Evolutionary conservation across 2,888 invertebrate species (phyloP).

Genomic region (Drosophila mercatorum): DNA sequence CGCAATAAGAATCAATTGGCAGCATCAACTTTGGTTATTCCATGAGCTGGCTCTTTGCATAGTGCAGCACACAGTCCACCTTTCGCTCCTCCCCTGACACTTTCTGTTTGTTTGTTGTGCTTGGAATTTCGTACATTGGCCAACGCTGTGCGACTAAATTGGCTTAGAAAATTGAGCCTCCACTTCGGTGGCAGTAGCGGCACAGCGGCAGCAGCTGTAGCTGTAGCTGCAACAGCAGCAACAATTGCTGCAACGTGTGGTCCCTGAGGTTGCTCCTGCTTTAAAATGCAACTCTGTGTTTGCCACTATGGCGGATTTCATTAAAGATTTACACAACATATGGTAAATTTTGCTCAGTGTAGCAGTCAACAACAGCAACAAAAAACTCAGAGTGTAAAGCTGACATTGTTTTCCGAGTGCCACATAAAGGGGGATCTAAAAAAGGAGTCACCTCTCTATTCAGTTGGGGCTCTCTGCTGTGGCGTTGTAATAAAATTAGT

Average conservation of each 20-base stretch:
- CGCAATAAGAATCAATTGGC: conserved; percentile 60
- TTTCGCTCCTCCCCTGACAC: not conserved
- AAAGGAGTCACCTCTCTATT: conserved; percentile 29
- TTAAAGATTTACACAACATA: conserved; percentile 78
- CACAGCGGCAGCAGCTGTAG: conserved; percentile 1
- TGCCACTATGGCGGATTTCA: conserved; percentile 72
- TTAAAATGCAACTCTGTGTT: conserved; percentile 75
- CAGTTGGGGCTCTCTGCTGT: conserved; percentile 66
- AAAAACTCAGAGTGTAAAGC: conserved; percentile 75
- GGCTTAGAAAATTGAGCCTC: conserved; percentile 78
- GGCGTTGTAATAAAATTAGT: conserved; percentile 75
- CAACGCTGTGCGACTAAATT: conserved; percentile 69
- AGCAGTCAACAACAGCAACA: conserved; percentile 35
- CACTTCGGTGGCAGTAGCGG: conserved; percentile 25
- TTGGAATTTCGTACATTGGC: conserved; percentile 50
- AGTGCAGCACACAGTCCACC: conserved; percentile 23
- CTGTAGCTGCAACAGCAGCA: conserved; percentile 20
- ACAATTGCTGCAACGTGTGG: conserved; percentile 21
- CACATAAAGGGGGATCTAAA: not conserved
- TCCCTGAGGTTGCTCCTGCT: conserved; percentile 45
- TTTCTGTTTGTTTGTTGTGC: conserved; percentile 40
- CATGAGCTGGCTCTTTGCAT: conserved; percentile 57
- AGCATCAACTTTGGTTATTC: conserved; percentile 41
- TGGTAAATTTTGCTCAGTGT: conserved; percentile 67
- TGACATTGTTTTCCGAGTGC: conserved; percentile 65